A percentile compares a stretch with the other conserved stretches of the same genome.
phyloP scores from a whole-genome alignment of 30 jellyfish, hydroid and myxozoan species.

The Morbakka virulenta region DNA sequence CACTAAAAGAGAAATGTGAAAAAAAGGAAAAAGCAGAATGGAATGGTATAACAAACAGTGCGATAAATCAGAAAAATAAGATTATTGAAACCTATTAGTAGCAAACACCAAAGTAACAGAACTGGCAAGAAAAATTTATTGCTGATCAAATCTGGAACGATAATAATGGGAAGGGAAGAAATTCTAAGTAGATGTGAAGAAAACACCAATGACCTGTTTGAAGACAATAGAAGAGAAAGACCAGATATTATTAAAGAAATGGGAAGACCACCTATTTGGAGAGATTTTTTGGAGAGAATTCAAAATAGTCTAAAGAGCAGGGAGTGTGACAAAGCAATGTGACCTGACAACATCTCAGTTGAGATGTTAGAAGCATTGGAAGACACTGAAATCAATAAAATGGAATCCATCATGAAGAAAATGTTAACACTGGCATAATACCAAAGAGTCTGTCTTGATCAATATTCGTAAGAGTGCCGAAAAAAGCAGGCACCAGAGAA shows the following conservation, averaged over 20 bases:
- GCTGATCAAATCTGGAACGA: too few relatives aligned
- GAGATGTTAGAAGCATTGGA: slow-evolving; percentile 9
- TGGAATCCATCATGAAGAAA: too few relatives aligned
- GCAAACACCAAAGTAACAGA: too few relatives aligned
- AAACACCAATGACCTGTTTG: neutral
- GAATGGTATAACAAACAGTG: too few relatives aligned
- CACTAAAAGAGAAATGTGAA: too few relatives aligned
- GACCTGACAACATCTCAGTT: slow-evolving; percentile 12
- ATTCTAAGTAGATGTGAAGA: slow-evolving; percentile 7
- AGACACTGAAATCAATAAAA: neutral
- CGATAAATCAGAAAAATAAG: too few relatives aligned
- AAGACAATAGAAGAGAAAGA: neutral
- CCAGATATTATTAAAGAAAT: neutral
- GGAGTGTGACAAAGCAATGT: neutral
- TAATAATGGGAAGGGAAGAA: neutral
- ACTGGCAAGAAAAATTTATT: too few relatives aligned
- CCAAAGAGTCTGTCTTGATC: slow-evolving; percentile 6
- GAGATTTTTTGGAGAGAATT: neutral
- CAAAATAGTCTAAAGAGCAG: neutral
- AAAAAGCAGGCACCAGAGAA: slow-evolving; percentile 4
- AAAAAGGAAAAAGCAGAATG: too few relatives aligned
- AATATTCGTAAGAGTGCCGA: neutral
- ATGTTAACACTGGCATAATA: neutral
- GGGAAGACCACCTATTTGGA: slow-evolving; percentile 2
- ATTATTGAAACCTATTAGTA: too few relatives aligned